Evolutionary conservation across 2,797 vertebrate genomes (phyloP).

Genomic region (Enteromius anoplus): DNA sequence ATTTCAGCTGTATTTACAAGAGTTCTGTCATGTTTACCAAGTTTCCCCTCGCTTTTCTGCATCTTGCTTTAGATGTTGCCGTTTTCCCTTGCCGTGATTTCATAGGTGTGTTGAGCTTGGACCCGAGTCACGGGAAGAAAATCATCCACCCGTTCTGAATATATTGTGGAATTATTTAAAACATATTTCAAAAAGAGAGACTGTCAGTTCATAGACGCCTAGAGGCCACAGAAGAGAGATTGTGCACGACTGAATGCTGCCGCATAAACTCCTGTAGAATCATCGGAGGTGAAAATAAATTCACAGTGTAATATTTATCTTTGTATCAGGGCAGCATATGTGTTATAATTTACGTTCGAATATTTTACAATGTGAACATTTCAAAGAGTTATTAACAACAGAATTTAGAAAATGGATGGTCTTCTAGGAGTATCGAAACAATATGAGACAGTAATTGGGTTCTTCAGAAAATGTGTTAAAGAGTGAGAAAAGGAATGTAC

Average conservation of each 20-base stretch:
- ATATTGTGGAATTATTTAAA: conserved; percentile 77
- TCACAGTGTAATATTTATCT: conserved; percentile 47
- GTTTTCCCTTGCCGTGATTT: conserved; percentile 73
- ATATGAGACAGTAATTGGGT: background rate
- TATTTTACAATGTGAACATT: background rate
- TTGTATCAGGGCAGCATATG: conserved; percentile 17
- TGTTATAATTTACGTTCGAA: background rate
- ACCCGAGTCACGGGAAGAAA: conserved; percentile 72
- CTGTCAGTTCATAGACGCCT: conserved; percentile 64
- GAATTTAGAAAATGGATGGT: conserved; percentile 26
- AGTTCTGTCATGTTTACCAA: conserved; percentile 76
- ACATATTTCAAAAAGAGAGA: conserved; percentile 71
- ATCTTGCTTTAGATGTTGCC: conserved; percentile 74
- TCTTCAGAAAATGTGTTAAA: conserved; percentile 24
- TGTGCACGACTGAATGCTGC: conserved; percentile 41
- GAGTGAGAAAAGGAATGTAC: conserved; percentile 5
- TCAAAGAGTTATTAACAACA: conserved; percentile 21
- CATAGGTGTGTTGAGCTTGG: conserved; percentile 78
- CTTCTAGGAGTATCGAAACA: background rate
- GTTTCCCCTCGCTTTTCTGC: conserved; percentile 69
- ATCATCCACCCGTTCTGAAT: conserved; percentile 72
- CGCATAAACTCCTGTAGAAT: conserved; percentile 7
- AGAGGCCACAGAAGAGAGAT: conserved; percentile 53
- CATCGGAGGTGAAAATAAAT: conserved; percentile 47
- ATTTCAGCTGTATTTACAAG: conserved; percentile 61